phyloP scores from a whole-genome alignment of 1,140 invertebrate species.

The Zaprionus africanus region DNA sequence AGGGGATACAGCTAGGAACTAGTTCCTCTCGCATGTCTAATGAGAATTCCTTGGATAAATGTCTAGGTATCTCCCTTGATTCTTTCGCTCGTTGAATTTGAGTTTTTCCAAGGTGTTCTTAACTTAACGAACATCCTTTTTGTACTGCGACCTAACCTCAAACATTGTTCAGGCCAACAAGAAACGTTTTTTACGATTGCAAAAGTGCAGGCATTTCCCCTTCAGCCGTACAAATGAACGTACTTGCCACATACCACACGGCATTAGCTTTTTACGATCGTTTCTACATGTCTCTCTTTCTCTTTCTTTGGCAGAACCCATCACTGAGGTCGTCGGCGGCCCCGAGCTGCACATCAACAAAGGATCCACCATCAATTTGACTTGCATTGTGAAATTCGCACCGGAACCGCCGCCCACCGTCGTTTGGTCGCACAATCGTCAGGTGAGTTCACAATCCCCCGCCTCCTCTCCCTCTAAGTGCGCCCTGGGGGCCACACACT shows the following conservation, averaged over 20 bases:
- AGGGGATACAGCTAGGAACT: neutral
- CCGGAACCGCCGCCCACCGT: slow-evolving; percentile 92
- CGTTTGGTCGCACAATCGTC: slow-evolving; percentile 92
- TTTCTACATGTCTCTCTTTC: neutral
- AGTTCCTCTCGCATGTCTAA: neutral
- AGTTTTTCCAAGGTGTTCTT: neutral
- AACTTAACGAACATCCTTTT: neutral
- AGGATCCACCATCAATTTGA: slow-evolving; percentile 94
- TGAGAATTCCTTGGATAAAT: neutral
- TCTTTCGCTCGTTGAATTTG: neutral
- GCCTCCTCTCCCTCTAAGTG: neutral
- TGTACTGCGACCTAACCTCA: neutral
- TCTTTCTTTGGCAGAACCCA: slow-evolving; percentile 88
- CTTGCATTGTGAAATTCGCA: slow-evolving; percentile 92
- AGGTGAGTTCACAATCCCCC: slow-evolving; percentile 85
- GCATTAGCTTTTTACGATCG: slow-evolving; percentile 35
- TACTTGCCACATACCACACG: slow-evolving; percentile 18
- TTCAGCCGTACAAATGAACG: neutral
- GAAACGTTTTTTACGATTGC: neutral
- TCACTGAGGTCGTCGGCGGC: slow-evolving; percentile 92
- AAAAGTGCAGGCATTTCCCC: neutral
- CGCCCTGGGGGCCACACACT: neutral
- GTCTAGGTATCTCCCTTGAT: neutral
- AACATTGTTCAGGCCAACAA: neutral
- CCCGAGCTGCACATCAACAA: slow-evolving; percentile 93